Evolutionary conservation across 2,113 vertebrate species (phyloP), one percentile per base, ranked within the genome.

Genomic region (Notiomystis cincta): DNA sequence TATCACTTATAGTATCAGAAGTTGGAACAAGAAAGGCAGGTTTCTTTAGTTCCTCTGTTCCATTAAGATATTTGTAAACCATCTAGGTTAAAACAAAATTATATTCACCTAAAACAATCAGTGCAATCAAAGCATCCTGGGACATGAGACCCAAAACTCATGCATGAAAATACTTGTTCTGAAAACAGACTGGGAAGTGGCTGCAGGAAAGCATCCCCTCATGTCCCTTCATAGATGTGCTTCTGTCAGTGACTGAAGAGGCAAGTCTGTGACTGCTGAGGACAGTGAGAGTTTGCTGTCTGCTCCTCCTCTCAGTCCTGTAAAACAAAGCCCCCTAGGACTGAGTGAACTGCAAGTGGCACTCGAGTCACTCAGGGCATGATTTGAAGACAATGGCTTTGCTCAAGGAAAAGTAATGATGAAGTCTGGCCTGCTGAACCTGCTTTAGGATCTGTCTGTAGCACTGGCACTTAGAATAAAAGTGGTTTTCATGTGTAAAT

Each of bases 1-100:
- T 47, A 23, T 28, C 7, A 57, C 95, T 98, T 91, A 98, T 97
- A 28, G 89, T 90, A 42, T 85, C 95, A 97, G 88, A 95, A 16
- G 89, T 77, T 87, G 87, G 70, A 65, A 69, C 64, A 37, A 91
- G 71, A 51, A 87, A 48, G 31, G 51, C 45, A 42, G 37, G 28
- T 62, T 93, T 69, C 78, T 97, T 90, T 48, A 38, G 53, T 53
- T 93, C 31, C 42, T 73, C 86, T 66, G 31, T 66, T 92, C 85
- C 88, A 70, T 56, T 84, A 48, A 64, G 22, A 56, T 82, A 75
- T 35, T 77, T 45, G 10, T 93, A 94, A 77, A 80, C 75, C 35
- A 57, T 76, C 96, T 96, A 27, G 80, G 60, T 37, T 57, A 53
- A 54, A 91, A 90, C 33, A 80, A 93, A 94, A 17, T 54, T 10